Conservation (phyloP, 64 coral and sea anemone genomes). For the Montipora sp. region DNA sequence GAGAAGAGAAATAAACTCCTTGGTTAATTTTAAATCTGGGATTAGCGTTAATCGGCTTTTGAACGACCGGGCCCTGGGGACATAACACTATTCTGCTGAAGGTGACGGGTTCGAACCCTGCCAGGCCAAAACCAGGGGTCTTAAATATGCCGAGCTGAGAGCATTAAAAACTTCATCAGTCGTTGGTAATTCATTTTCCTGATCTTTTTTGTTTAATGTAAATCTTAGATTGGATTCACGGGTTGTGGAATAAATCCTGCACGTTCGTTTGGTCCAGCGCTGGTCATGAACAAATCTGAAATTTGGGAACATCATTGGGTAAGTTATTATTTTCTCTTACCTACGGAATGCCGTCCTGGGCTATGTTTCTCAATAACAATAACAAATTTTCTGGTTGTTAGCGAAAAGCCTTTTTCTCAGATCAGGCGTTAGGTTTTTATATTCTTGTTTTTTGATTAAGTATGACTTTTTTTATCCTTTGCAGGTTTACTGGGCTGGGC, state of each 20-base stretch:
- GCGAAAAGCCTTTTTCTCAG: not conserved
- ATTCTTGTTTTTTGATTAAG: too few species aligned
- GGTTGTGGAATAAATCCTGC: conserved; percentile 87
- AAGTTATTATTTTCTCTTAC: not conserved
- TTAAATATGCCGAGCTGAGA: too few species aligned
- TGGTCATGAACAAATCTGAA: conserved; percentile 55
- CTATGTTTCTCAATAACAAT: too few species aligned
- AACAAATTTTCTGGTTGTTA: too few species aligned
- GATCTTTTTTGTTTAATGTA: not conserved
- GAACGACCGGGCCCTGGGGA: too few species aligned
- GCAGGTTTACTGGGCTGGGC: conserved; percentile 68
- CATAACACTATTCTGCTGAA: too few species aligned
- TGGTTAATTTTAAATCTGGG: too few species aligned
- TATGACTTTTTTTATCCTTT: not conserved
- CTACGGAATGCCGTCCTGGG: not conserved
- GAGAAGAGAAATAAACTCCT: too few species aligned
- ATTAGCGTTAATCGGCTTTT: too few species aligned
- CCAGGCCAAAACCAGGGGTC: too few species aligned
- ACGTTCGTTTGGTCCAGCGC: conserved; percentile 76
- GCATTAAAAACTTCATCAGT: too few species aligned
- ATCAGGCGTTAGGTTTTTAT: not conserved
- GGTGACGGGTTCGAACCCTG: too few species aligned
- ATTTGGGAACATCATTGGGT: conserved; percentile 83
- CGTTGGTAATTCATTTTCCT: not conserved
- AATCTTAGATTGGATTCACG: conserved; percentile 80